Conservation (phyloP, 2,113 vertebrate genomes). For the Heterocephalus glaber region DNA sequence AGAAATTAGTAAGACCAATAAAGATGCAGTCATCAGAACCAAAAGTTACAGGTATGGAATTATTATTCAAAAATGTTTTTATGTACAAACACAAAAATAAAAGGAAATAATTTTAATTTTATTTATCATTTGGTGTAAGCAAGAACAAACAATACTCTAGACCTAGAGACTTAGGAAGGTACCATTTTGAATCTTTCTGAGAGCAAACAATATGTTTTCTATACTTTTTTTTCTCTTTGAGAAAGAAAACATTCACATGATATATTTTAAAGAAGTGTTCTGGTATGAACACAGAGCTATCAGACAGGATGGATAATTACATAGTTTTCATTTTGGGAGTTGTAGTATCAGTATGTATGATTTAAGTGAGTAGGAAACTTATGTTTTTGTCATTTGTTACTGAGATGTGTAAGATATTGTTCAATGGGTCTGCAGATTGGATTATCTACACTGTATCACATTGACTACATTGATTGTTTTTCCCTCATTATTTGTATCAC, state of each 20-base stretch:
- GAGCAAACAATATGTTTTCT: conserved; percentile 27
- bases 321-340: conserved; percentile 45
- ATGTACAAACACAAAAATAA: conserved; percentile 29
- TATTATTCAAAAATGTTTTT: conserved; percentile 59
- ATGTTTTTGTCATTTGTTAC: conserved; percentile 32
- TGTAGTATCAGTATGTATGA: not conserved
- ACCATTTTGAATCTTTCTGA: conserved; percentile 45
- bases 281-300: not conserved
- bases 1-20: conserved; percentile 74
- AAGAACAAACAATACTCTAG: conserved; percentile 15
- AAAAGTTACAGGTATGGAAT: conserved; percentile 80
- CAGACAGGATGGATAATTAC: conserved; percentile 32
- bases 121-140: conserved; percentile 1
- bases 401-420: conserved; percentile 46
- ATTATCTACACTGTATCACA: not conserved
- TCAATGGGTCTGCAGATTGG: not conserved
- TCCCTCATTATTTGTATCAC: not conserved
- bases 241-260: not conserved
- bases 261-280: not conserved
- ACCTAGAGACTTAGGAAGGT: not conserved
- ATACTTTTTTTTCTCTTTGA: conserved; percentile 25
- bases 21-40: conserved; percentile 72
- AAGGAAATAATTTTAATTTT: conserved; percentile 30
- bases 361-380: conserved; percentile 3
- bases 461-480: not conserved